These are phyloP conservation scores for Phaedon cochleariae DNA, from an alignment of 2,888 invertebrate genomes.

Conservation along the genomic window DNA sequence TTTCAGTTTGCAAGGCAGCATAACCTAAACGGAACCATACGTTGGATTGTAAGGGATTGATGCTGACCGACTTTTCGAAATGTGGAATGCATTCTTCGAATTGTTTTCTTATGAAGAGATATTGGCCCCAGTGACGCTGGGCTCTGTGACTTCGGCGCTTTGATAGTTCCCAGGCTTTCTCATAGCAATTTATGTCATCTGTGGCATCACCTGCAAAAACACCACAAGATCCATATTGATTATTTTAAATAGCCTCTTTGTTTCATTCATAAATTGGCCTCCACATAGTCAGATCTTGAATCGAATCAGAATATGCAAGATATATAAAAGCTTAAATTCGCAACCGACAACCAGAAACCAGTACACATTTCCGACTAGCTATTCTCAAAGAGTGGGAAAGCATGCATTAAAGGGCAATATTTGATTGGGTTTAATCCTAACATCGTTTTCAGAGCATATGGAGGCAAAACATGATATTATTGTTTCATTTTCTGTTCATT, in stretches of 20 bases:
- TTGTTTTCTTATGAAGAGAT: slow-evolving; percentile 76
- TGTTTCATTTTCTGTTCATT: no score
- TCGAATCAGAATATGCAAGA: no score
- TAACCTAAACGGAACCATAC: slow-evolving; percentile 89
- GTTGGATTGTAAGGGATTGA: slow-evolving; percentile 88
- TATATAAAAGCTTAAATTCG: no score
- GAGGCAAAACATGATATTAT: no score
- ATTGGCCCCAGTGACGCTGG: slow-evolving; percentile 88
- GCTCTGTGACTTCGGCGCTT: slow-evolving; percentile 82
- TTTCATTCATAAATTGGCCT: no score
- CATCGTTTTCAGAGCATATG: no score
- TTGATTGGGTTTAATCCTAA: no score
- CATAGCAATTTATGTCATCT: slow-evolving; percentile 81
- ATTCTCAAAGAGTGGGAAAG: no score
- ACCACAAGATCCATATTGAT: not conserved
- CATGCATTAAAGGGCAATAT: no score
- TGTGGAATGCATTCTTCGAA: slow-evolving; percentile 83
- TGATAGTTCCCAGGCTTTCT: slow-evolving; percentile 92
- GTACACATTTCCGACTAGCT: no score
- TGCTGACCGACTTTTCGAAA: slow-evolving; percentile 81
- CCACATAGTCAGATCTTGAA: no score
- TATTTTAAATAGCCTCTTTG: not conserved
- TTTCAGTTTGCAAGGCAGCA: slow-evolving; percentile 79
- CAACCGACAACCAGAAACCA: no score
- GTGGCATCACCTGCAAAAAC: slow-evolving; percentile 67